Evolutionary conservation across 2,888 invertebrate species (phyloP), one percentile per base, ranked within the genome.

Genomic region (Colletes collaris): DNA sequence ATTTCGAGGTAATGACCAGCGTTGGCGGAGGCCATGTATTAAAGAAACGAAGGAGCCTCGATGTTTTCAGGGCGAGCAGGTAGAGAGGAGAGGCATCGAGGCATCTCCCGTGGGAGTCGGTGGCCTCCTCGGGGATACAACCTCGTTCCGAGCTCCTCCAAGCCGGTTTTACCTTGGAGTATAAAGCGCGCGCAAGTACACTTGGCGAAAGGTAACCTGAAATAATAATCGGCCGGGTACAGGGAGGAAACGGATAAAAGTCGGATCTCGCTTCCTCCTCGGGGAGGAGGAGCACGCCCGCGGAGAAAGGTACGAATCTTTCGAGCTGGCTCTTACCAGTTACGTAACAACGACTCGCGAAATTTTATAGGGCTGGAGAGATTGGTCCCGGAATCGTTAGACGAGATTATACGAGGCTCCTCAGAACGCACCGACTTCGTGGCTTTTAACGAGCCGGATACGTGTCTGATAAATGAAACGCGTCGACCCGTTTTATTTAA

Each of bases 121-220:
- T 79, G 75, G 79, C 83, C 84, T 87, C 88, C 88, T 87, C 81
- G 75, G 88, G 87, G 89, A 89, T 78, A 79, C 87, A 89, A 89
- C 89, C 88, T 87, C 89, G 89, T 89, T 89, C 81, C 80, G 79
- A 78, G 82, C 84, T 87, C 69, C 87, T 83, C 84, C 83, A 79
- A 89, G 87, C 87, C 86, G 86, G 89, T 85, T 88, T 88, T 88
- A 88, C 89, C 87, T 85, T 77, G 81, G 85, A 86, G 88, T 87
- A 86, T 87, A 87, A 87, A 89, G 90, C 87, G 86, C 79, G 84
- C 85, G 82, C 85, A 85, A 86, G 85, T 87, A 88, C 88, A 88
- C 87, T 88, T 89, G 88, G 86, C 89, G 87, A 88, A 87, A 89
- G 88, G 86, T 86, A 87, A 86, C 83, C 87, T 90, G 88, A 88